phyloP scores from a whole-genome alignment of 2,797 vertebrate genomes.

The Streptopelia turtur region DNA sequence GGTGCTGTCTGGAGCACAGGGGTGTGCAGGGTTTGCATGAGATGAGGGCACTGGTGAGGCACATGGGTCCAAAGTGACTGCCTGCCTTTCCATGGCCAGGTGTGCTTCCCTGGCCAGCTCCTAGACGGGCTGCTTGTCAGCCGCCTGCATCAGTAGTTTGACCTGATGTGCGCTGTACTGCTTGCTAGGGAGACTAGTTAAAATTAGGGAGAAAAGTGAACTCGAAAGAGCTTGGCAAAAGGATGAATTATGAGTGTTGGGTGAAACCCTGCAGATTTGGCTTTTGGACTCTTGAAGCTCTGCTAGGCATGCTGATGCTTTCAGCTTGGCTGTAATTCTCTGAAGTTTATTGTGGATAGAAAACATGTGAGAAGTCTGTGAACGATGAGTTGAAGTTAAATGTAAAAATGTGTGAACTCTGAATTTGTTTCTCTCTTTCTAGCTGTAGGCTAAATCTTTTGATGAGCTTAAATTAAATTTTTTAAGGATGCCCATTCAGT shows the following conservation, averaged over 20 bases:
- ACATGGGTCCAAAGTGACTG: accelerated
- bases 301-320: not conserved
- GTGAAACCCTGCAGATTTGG: not conserved
- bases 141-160: not conserved
- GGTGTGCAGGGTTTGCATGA: not conserved
- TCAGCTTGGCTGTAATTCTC: not conserved
- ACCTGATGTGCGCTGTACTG: not conserved
- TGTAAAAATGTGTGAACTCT: conserved; percentile 7
- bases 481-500: conserved; percentile 25
- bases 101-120: accelerated
- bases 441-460: conserved; percentile 26
- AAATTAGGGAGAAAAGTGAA: not conserved
- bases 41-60: accelerated
- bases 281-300: not conserved
- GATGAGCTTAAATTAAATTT: conserved; percentile 37
- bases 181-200: not conserved
- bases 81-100: not conserved
- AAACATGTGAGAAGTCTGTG: not conserved
- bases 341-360: not conserved
- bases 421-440: conserved; percentile 16
- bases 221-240: not conserved
- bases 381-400: not conserved
- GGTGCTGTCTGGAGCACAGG: accelerated
- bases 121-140: not conserved
- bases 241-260: not conserved